Percentiles rank a stretch among this genome's conserved stretches.
phyloP scores from a whole-genome alignment of 2,113 vertebrate species.

The Excalfactoria chinensis region DNA sequence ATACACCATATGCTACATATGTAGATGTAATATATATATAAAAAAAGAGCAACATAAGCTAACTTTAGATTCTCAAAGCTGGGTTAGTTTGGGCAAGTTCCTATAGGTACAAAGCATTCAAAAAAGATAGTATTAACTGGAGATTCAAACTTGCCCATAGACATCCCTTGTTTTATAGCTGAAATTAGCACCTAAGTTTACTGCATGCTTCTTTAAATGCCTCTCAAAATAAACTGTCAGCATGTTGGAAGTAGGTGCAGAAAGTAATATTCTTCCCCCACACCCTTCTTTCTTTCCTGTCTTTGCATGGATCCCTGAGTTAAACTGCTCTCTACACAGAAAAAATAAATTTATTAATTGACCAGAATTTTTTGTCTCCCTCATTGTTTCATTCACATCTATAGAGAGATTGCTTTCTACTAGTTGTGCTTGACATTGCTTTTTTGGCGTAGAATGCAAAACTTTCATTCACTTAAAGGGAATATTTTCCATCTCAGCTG shows the following conservation, averaged over 20 bases:
- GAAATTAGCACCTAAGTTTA: not conserved
- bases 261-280: not conserved
- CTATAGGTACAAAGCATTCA: not conserved
- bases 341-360: not conserved
- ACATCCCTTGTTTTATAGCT: not conserved
- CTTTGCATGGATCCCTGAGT: not conserved
- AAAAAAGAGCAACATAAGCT: not conserved
- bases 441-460: not conserved
- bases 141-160: not conserved
- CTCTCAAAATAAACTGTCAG: not conserved
- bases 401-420: not conserved
- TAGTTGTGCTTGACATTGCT: not conserved
- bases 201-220: not conserved
- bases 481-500: not conserved
- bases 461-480: not conserved
- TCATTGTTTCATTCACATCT: not conserved
- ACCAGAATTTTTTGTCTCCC: not conserved
- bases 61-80: not conserved
- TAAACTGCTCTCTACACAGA: not conserved
- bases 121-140: not conserved
- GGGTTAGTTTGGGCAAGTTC: not conserved
- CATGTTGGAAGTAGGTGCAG: not conserved
- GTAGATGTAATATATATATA: not conserved
- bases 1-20: constrained; percentile 1
- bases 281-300: not conserved